Conservation (phyloP, 2,797 vertebrate genomes). For the Sebastes nivosus region DNA sequence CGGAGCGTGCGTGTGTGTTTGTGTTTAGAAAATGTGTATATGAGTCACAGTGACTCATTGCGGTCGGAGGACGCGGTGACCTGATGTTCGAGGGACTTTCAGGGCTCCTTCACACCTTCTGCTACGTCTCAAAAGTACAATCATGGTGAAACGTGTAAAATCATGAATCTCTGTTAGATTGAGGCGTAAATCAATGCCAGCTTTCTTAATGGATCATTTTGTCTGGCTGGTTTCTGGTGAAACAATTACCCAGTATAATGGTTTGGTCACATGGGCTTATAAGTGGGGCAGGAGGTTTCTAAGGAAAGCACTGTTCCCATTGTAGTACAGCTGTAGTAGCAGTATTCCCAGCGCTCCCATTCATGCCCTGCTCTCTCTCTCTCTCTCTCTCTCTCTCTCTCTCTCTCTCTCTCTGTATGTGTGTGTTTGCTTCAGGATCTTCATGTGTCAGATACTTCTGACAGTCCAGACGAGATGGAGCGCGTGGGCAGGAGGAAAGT, state of each 20-base stretch:
- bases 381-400: neutral
- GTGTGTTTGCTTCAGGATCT: constrained; percentile 74
- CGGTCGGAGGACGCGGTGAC: constrained; percentile 13
- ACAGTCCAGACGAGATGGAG: constrained; percentile 83
- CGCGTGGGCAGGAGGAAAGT: constrained; percentile 67
- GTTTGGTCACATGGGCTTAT: constrained; percentile 73
- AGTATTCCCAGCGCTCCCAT: constrained; percentile 69
- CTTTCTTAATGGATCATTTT: constrained; percentile 47
- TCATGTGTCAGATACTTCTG: constrained; percentile 70
- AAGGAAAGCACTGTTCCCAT: constrained; percentile 77
- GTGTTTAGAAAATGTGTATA: constrained; percentile 33
- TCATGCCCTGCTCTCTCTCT: constrained; percentile 45
- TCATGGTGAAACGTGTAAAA: neutral
- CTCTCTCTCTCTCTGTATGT: constrained; percentile 4
- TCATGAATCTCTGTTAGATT: neutral
- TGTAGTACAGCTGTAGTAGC: constrained; percentile 76
- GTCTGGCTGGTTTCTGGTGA: constrained; percentile 40
- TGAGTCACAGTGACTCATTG: constrained; percentile 63
- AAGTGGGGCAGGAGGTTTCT: constrained; percentile 78
- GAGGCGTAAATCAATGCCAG: constrained; percentile 31
- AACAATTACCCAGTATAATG: constrained; percentile 74
- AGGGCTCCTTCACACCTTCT: constrained; percentile 14
- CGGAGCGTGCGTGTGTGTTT: constrained; percentile 34
- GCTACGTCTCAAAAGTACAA: neutral
- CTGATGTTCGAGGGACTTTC: constrained; percentile 24